Conservation (phyloP, 2,888 invertebrate species). For the Xylophagus ater region DNA sequence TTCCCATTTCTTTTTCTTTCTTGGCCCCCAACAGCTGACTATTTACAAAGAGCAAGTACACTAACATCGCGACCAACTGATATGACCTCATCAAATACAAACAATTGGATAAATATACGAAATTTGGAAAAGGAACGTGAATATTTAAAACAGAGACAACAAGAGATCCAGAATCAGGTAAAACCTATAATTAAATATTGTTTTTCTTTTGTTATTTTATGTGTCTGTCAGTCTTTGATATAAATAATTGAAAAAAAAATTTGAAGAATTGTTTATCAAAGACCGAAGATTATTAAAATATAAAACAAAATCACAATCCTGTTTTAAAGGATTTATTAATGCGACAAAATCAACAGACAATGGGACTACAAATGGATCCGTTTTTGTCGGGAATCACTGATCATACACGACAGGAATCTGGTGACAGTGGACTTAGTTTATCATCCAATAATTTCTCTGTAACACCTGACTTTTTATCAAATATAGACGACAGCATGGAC, state of each 20-base stretch:
- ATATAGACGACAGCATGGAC: constrained; percentile 87
- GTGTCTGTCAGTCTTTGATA: constrained; percentile 6
- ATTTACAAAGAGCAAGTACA: constrained; percentile 38
- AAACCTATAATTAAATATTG: constrained; percentile 14
- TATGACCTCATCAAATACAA: constrained; percentile 15
- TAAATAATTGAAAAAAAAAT: background rate
- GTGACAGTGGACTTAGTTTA: constrained; percentile 88
- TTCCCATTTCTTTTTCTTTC: constrained; percentile 25
- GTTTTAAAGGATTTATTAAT: constrained; percentile 18
- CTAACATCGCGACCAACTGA: constrained; percentile 17
- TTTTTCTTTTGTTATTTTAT: constrained; percentile 7
- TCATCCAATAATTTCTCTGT: constrained; percentile 75
- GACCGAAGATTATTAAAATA: background rate
- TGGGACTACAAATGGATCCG: constrained; percentile 47
- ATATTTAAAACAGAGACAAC: constrained; percentile 75
- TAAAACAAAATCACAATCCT: background rate
- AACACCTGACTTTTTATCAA: constrained; percentile 83
- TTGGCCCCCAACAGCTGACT: too few relatives aligned
- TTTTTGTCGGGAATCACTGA: constrained; percentile 72
- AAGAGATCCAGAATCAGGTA: constrained; percentile 81
- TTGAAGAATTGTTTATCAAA: background rate
- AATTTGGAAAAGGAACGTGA: constrained; percentile 82
- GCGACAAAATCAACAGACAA: constrained; percentile 22
- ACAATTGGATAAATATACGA: constrained; percentile 37
- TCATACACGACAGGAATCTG: constrained; percentile 89